Base-by-base conservation (phyloP, 37 sponge, comb jelly and placozoan species). In the Chondrosia reniformis region DNA sequence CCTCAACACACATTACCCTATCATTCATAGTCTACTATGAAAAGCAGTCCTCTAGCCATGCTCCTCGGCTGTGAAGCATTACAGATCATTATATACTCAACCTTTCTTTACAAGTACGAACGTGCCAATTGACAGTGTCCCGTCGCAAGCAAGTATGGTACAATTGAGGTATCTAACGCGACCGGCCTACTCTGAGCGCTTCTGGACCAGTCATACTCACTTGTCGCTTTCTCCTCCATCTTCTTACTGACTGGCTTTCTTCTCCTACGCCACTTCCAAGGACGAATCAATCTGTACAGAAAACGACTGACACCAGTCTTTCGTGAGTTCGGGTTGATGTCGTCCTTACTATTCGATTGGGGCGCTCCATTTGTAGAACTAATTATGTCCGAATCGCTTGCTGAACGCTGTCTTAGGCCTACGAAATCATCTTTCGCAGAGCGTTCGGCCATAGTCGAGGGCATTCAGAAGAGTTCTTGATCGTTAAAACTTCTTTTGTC, bases 231-330 rank as follows among this genome's bases (percentile, higher is more conserved):
- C 24, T 80, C 81, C 31, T 52, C 81, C 17, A 80, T 41, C 45
- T 80, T 64, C 55, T 80, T 80, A 42, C 67, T 79, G n/a, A n/a
- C n/a, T n/a, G n/a, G n/a, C 77, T 74, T 86, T 80, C 79, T 83
- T 52, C 61, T 82, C 0, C 80, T 74, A 4, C 82, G 81, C 93
- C 93, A 92, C 75, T 79, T 92, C 93, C 93, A 92, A 19, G 93
- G 93, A 33, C 93, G 75, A 7, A 92, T 81, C 19, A 92, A 66
- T 36, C 67, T 76, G 57, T 81, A 69, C 4, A 92, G 66, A 32
- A 88, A 85, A 37, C 79, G 32, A 2, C 72, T 34, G n/a, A 69
- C 72, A 2, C 72, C 72, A 40, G 72, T 69, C 72, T 38, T 69
- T 44, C 41, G 15, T 10, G 72, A 69, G 4, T 2, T 8, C 19